Base-by-base conservation (phyloP, 2,888 invertebrate genomes). In the Ephialtes manifestator region DNA sequence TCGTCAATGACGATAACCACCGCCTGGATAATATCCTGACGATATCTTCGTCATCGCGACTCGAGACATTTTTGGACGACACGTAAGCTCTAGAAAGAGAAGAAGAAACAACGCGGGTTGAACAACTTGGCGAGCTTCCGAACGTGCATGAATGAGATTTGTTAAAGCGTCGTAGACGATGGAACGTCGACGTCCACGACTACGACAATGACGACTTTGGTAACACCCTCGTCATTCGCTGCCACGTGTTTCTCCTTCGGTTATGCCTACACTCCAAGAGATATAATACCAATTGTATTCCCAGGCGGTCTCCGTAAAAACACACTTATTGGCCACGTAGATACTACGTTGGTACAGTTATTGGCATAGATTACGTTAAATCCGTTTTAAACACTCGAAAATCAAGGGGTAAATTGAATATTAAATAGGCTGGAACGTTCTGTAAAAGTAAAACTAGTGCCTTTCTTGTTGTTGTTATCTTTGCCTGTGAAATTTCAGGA, bases 41-140 rank as follows among this genome's bases (percentile, higher is more conserved):
- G n/a, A n/a, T n/a, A n/a, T n/a, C n/a, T 24, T 77, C 55, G 68
- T 77, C 55, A 77, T 77, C 35, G 39, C 28, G 13, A 68, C 39
- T 11, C 55, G 46, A 31, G 58, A 55, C 55, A 46, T 39, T 77
- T 68, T 58, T 58, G 46, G 39, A 55, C 68, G 77, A 43, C 31
- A 48, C 77, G 77, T 77, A 77, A 77, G 35, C 68, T 55, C 58
- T 28, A 31, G 11, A 20, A 11, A 20, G 4, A 11, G 18, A 13
- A 39, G 18, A 13, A 39, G 18, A 13, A 39, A 39, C 18, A 39
- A 43, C 70, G 48, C 48, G 78, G 60, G 78, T 70, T 70, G 35
- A 78, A 70, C 68, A 78, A 78, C 70, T 78, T 70, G 78, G 78
- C 78, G 78, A 78, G 78, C 58, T 70, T 78, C 70, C 70, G 58